A percentile compares a stretch with the other conserved stretches of the same genome.
Evolutionary conservation across 35 echinoderm and acorn worm genomes (phyloP).

Genomic region (Amphiura filiformis): DNA sequence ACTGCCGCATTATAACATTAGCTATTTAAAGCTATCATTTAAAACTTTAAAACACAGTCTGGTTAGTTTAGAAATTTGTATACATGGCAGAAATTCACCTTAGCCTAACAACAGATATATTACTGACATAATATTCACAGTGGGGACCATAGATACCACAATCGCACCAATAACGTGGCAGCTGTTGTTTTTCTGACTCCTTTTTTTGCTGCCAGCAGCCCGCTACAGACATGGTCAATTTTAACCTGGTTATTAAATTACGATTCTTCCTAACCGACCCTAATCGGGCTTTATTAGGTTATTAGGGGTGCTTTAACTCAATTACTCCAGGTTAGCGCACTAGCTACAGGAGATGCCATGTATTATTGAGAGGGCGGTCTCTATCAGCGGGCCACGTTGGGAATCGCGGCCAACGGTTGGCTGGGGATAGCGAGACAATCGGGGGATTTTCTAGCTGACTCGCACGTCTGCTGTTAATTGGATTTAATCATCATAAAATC

Average conservation of each 20-base stretch:
- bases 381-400: neutral
- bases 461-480: neutral
- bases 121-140: too few relatives aligned
- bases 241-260: slow-evolving; percentile 16
- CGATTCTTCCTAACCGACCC: neutral
- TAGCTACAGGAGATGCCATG: slow-evolving; percentile 10
- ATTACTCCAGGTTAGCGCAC: neutral
- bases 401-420: neutral
- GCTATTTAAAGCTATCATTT: too few relatives aligned
- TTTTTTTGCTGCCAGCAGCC: neutral
- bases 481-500: slow-evolving; percentile 5
- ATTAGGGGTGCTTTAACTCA: neutral
- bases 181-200: slow-evolving; percentile 14
- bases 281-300: slow-evolving; percentile 10
- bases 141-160: too few relatives aligned
- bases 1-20: too few relatives aligned
- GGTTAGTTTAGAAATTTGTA: too few relatives aligned
- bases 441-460: neutral
- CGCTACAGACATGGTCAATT: slow-evolving; percentile 18
- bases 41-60: too few relatives aligned
- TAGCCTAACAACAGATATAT: too few relatives aligned
- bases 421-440: neutral
- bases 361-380: neutral
- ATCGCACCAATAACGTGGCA: neutral
- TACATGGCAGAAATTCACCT: too few relatives aligned